Conservation (phyloP, 2,797 vertebrate species). For the Thamnophis elegans region DNA sequence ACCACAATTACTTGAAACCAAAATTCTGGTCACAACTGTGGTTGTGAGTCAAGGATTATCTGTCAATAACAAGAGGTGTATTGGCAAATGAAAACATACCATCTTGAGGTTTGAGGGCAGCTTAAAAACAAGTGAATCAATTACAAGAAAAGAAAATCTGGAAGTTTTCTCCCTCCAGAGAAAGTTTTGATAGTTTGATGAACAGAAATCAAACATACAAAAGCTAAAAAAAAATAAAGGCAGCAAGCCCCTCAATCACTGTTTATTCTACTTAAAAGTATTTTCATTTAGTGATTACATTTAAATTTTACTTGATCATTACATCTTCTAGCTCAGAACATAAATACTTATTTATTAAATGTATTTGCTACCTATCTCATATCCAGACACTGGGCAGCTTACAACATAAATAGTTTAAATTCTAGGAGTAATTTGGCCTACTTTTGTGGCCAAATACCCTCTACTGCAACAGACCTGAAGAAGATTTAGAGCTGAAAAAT, state of each 20-base stretch:
- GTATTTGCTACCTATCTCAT: not conserved
- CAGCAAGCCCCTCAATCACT: not conserved
- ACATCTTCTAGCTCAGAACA: not conserved
- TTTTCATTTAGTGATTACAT: not conserved
- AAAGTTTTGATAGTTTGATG: not conserved
- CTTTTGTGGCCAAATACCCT: not conserved
- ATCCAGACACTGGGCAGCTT: not conserved
- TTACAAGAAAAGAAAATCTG: constrained; percentile 61
- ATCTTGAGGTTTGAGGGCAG: constrained; percentile 43
- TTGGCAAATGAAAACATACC: constrained; percentile 36
- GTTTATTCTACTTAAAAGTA: not conserved
- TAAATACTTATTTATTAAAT: not conserved
- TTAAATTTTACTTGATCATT: not conserved
- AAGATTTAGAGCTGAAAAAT: not conserved
- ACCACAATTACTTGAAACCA: not conserved
- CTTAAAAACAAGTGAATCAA: constrained; percentile 65
- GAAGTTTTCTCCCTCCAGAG: constrained; percentile 35
- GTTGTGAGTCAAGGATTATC: not conserved
- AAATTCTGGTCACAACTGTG: not conserved
- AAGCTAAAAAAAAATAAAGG: constrained; percentile 7
- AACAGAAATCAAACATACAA: constrained; percentile 8
- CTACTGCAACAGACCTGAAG: not conserved
- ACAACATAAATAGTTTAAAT: constrained; percentile 3
- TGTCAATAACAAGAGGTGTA: constrained; percentile 16
- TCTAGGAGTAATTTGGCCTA: not conserved